Conservation (phyloP, 2,888 invertebrate species). For the Tetragonula carbonaria region DNA sequence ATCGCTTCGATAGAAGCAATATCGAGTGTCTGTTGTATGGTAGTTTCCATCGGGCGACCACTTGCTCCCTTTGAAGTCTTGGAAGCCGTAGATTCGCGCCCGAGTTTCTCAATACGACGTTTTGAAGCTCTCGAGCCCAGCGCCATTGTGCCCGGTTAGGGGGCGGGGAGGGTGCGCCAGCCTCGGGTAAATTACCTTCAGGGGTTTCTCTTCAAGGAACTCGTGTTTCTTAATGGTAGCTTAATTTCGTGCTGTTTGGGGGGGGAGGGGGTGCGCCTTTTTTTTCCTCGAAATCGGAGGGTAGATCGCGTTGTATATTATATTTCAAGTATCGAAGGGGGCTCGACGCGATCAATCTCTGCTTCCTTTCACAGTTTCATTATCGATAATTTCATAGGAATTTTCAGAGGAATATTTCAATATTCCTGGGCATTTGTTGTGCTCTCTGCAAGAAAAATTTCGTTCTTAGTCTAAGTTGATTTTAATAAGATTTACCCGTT, state of each 20-base stretch:
- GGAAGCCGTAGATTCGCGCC: slow-evolving; percentile 61
- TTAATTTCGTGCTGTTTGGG: slow-evolving; percentile 42
- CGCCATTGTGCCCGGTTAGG: slow-evolving; percentile 32
- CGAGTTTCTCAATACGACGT: slow-evolving; percentile 52
- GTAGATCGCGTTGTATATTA: slow-evolving; percentile 42
- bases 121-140: slow-evolving; percentile 32
- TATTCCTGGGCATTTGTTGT: not conserved
- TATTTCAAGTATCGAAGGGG: slow-evolving; percentile 20
- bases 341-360: not conserved
- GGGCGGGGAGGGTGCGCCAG: slow-evolving; percentile 16
- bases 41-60: slow-evolving; percentile 31
- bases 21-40: not conserved
- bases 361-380: not conserved
- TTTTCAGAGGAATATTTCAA: not conserved
- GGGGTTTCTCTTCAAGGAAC: slow-evolving; percentile 56
- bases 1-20: slow-evolving; percentile 26
- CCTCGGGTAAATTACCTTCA: slow-evolving; percentile 53
- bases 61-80: slow-evolving; percentile 43
- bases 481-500: not conserved
- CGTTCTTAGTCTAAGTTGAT: not conserved
- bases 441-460: not conserved
- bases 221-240: slow-evolving; percentile 57
- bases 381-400: not conserved
- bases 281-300: slow-evolving; percentile 9
- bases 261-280: slow-evolving; percentile 3